Conservation (phyloP, 2,113 vertebrate species). For the Etheostoma spectabile region DNA sequence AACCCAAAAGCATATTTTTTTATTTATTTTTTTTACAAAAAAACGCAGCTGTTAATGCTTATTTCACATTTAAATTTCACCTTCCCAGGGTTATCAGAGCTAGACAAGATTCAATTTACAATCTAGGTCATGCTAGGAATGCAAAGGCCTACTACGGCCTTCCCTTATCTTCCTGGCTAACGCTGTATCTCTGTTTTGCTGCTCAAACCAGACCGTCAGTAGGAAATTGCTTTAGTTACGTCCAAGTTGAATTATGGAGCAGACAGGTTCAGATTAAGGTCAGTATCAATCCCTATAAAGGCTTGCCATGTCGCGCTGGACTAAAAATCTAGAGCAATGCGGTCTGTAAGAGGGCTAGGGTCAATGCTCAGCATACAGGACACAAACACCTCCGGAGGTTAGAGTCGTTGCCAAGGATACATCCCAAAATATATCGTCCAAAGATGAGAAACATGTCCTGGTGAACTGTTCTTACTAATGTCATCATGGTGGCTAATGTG, state of each 20-base stretch:
- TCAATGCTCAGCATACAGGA: background rate
- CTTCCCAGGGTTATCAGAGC: slow-evolving; percentile 27
- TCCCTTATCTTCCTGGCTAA: slow-evolving; percentile 41
- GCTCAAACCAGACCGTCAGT: background rate
- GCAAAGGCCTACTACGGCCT: slow-evolving; percentile 20
- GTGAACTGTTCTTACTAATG: background rate
- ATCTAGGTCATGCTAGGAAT: slow-evolving; percentile 59
- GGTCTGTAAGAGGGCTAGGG: background rate
- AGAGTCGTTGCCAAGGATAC: background rate
- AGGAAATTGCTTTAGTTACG: slow-evolving; percentile 29
- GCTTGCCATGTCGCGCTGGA: slow-evolving; percentile 11
- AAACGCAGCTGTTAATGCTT: slow-evolving; percentile 1
- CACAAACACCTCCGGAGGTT: slow-evolving; percentile 1
- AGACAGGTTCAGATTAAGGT: slow-evolving; percentile 51
- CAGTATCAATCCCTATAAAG: slow-evolving; percentile 23
- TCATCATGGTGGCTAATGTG: background rate
- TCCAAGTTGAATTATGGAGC: slow-evolving; percentile 26
- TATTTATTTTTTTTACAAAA: background rate
- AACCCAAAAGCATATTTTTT: slow-evolving; percentile 33
- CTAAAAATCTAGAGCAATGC: slow-evolving; percentile 3
- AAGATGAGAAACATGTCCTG: background rate
- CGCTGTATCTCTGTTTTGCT: slow-evolving; percentile 12
- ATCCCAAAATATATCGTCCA: background rate
- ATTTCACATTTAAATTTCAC: slow-evolving; percentile 39
- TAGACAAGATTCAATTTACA: slow-evolving; percentile 52